Percentiles rank a stretch among this genome's conserved stretches.
phyloP scores from a whole-genome alignment of 1,140 invertebrate genomes.

The Drosophila ficusphila region DNA sequence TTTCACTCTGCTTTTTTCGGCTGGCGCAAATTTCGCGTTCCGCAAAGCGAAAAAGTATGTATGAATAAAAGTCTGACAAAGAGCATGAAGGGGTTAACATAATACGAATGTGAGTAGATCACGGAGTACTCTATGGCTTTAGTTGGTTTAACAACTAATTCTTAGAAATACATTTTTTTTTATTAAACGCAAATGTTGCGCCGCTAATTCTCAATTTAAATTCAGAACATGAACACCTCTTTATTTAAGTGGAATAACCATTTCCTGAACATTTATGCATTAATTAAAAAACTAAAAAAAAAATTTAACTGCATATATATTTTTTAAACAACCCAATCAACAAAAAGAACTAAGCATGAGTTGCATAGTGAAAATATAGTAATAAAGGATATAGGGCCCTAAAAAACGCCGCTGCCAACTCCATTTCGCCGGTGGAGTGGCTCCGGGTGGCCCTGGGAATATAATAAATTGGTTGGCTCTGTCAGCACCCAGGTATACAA shows the following conservation, averaged over 20 bases:
- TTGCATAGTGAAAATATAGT: conserved; percentile 31
- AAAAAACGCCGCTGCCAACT: conserved; percentile 14
- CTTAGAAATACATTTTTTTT: not conserved
- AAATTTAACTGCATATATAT: not conserved
- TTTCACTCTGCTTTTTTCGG: conserved; percentile 34
- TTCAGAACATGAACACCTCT: too few species aligned
- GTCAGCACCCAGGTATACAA: conserved; percentile 21
- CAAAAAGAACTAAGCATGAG: not conserved
- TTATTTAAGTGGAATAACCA: too few species aligned
- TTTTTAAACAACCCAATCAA: not conserved
- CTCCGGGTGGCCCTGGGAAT: conserved; percentile 33
- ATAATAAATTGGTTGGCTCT: conserved; percentile 62
- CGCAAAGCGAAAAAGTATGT: conserved; percentile 60
- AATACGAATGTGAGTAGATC: not conserved
- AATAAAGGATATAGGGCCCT: conserved; percentile 32
- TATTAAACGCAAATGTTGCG: too few species aligned
- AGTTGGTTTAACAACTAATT: not conserved
- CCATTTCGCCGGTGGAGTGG: conserved; percentile 14
- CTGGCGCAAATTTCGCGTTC: conserved; percentile 59
- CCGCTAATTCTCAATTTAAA: too few species aligned
- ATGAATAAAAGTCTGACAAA: conserved; percentile 23
- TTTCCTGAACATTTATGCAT: too few species aligned
- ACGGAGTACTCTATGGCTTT: not conserved
- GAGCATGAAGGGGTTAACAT: conserved; percentile 18
- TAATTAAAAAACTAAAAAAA: not conserved